Evolutionary conservation across 2,797 vertebrate species (phyloP).

Genomic region (Pangasius djambal): DNA sequence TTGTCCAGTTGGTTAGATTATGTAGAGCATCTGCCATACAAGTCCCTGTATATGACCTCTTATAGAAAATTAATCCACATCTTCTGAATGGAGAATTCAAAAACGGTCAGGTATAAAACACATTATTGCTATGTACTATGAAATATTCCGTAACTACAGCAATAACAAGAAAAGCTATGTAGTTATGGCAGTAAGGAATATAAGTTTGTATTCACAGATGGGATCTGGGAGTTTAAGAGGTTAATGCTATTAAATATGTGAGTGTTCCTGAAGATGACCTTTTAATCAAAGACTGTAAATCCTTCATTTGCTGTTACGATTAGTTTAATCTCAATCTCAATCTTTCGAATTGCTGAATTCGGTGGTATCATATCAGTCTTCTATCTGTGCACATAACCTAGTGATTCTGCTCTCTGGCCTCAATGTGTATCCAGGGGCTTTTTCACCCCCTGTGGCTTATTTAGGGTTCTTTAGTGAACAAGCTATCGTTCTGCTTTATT

Average conservation of each 20-base stretch:
- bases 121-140: background rate
- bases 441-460: slow-evolving; percentile 57
- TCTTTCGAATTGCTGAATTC: background rate
- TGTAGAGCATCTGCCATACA: background rate
- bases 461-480: slow-evolving; percentile 61
- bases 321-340: background rate
- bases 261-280: background rate
- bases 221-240: background rate
- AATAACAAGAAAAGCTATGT: background rate
- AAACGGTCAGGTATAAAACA: background rate
- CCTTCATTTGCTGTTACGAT: background rate
- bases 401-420: slow-evolving; percentile 11
- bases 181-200: background rate
- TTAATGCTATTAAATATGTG: background rate
- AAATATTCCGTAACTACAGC: background rate
- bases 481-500: slow-evolving; percentile 70
- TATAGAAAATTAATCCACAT: background rate
- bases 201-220: background rate
- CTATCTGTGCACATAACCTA: background rate
- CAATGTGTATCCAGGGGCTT: slow-evolving; percentile 37
- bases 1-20: background rate
- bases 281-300: background rate
- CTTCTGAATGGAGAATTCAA: background rate
- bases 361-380: background rate
- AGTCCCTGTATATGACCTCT: background rate